These are phyloP conservation scores for Acanthosepion esculentum DNA, from an alignment of 2,888 invertebrate genomes.

Conservation along the genomic window DNA sequence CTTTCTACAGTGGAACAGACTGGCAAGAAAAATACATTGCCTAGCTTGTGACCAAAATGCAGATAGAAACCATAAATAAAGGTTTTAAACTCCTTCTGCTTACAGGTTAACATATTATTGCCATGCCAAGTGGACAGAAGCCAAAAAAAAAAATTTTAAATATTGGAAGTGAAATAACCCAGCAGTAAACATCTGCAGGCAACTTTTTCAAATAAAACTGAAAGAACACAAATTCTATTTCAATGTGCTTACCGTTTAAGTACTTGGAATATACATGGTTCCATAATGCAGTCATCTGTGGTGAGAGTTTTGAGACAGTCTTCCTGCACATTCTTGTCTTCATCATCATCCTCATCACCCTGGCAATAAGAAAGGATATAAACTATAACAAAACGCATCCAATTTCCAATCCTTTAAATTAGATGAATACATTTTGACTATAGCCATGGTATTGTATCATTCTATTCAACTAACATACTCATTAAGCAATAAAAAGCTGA, in stretches of 20 bases:
- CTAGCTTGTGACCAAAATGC: too few species aligned
- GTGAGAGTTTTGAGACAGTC: constrained; percentile 94
- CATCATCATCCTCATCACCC: constrained; percentile 64
- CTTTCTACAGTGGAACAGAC: too few species aligned
- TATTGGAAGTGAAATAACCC: too few species aligned
- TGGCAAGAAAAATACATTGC: too few species aligned
- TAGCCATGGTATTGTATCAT: too few species aligned
- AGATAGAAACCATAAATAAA: too few species aligned
- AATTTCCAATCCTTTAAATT: too few species aligned
- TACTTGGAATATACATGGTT: constrained; percentile 94
- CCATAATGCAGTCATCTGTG: constrained; percentile 97
- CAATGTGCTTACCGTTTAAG: constrained; percentile 82
- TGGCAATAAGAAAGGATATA: not conserved
- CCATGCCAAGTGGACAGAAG: not conserved
- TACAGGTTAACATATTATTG: too few species aligned
- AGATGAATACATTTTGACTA: too few species aligned
- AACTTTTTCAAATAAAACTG: not conserved
- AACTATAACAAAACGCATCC: not conserved
- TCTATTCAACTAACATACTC: too few species aligned
- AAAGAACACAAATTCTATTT: not conserved
- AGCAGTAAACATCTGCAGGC: not conserved
- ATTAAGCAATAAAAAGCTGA: too few species aligned
- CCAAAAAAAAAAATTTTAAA: not conserved
- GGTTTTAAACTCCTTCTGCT: too few species aligned
- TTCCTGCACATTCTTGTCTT: constrained; percentile 79